These are phyloP conservation scores for Dicranocentrus wangi DNA, from an alignment of 2,888 invertebrate species.

Conservation along the genomic window DNA sequence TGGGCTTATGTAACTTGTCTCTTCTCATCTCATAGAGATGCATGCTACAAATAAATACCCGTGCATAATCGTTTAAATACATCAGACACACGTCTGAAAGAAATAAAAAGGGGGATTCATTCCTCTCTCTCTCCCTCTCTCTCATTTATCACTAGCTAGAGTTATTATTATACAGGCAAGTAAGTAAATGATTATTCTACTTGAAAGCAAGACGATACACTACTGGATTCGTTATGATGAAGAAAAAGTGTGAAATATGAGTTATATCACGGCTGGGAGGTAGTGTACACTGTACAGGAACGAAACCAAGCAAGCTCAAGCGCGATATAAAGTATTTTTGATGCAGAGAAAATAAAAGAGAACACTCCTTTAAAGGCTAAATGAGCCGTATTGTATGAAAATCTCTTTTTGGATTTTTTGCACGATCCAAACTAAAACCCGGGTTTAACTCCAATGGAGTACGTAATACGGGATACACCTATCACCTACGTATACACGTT, in stretches of 20 bases:
- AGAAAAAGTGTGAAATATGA: slow-evolving; percentile 14
- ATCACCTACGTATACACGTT: too few relatives aligned
- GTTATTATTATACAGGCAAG: slow-evolving; percentile 11
- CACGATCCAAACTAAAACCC: not conserved
- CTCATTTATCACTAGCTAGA: slow-evolving; percentile 11
- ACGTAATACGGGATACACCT: too few relatives aligned
- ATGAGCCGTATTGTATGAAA: not conserved
- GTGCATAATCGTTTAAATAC: not conserved
- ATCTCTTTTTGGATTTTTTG: too few relatives aligned
- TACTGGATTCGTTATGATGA: not conserved
- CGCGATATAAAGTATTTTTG: too few relatives aligned
- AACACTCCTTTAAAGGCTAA: not conserved
- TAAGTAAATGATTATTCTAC: not conserved
- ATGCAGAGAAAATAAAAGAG: not conserved
- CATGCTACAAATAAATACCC: not conserved
- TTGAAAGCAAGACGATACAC: slow-evolving; percentile 13
- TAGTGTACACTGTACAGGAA: not conserved
- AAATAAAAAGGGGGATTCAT: not conserved
- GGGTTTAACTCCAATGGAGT: too few relatives aligned
- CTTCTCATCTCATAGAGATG: not conserved
- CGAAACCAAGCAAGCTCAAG: not conserved
- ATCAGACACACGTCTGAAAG: not conserved
- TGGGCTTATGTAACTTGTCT: not conserved
- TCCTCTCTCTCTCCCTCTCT: too few relatives aligned
- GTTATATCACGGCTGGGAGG: not conserved